A percentile compares a stretch with the other conserved stretches of the same genome.
Conservation (phyloP, 2,113 vertebrate genomes). For the Tapirus terrestris region DNA sequence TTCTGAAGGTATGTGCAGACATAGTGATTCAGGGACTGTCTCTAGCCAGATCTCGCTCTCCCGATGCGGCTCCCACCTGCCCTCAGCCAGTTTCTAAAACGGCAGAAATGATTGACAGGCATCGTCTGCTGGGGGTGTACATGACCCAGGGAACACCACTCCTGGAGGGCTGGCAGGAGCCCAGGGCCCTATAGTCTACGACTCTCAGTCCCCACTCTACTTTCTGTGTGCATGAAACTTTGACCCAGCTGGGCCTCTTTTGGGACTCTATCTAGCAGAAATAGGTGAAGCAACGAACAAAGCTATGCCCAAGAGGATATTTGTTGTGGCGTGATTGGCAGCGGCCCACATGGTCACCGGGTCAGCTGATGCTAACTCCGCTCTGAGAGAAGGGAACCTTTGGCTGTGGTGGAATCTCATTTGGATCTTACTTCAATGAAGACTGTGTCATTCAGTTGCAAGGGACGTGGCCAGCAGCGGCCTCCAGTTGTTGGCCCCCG, state of each 20-base stretch:
- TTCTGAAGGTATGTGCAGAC: background rate
- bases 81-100: background rate
- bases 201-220: background rate
- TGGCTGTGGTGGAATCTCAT: fast-evolving
- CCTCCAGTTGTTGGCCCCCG: background rate
- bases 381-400: background rate
- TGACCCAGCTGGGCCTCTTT: background rate
- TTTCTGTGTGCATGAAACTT: background rate
- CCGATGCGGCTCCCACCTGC: too few species aligned
- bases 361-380: background rate
- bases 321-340: fast-evolving
- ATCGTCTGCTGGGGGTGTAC: background rate
- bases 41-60: background rate
- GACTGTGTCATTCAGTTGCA: fast-evolving
- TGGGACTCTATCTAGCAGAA: background rate
- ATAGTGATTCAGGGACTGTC: fast-evolving
- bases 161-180: background rate
- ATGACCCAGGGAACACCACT: background rate
- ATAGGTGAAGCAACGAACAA: fast-evolving
- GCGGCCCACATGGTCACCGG: background rate
- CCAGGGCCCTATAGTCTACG: fast-evolving
- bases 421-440: background rate
- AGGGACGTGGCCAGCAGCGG: fast-evolving
- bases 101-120: background rate
- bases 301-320: fast-evolving